phyloP scores from a whole-genome alignment of 2,888 invertebrate genomes.

The Ethmia dodecea region DNA sequence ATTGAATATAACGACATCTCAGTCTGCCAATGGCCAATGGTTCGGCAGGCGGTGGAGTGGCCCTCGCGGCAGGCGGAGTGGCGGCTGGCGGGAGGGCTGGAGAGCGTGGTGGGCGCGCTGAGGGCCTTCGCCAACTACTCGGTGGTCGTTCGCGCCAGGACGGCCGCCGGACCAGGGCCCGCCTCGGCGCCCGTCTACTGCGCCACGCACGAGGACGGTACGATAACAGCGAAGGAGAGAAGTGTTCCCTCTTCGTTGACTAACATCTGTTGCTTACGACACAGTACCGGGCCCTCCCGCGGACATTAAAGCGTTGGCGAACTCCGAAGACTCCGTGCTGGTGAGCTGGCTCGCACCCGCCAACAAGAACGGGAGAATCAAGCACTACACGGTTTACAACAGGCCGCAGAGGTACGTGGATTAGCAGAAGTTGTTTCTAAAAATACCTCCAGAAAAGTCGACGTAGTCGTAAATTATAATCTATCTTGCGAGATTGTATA shows the following conservation, averaged over 20 bases:
- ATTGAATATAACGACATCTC: too few relatives aligned
- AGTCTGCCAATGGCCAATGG: too few relatives aligned
- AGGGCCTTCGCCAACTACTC: slow-evolving; percentile 92
- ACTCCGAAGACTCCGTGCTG: slow-evolving; percentile 88
- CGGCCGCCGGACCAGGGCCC: slow-evolving; percentile 90
- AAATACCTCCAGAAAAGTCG: too few relatives aligned
- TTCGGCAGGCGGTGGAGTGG: slow-evolving; percentile 40
- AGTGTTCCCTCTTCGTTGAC: too few relatives aligned
- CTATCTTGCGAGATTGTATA: too few relatives aligned
- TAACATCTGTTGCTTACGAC: not conserved
- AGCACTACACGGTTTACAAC: slow-evolving; percentile 88
- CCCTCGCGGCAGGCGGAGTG: slow-evolving; percentile 74
- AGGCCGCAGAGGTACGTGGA: slow-evolving; percentile 76
- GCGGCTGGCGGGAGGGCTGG: slow-evolving; percentile 84
- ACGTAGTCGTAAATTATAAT: too few relatives aligned
- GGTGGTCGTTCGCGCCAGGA: slow-evolving; percentile 87
- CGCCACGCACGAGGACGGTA: slow-evolving; percentile 89
- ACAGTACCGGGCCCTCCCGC: slow-evolving; percentile 91
- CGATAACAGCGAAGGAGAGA: slow-evolving; percentile 27
- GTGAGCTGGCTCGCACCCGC: slow-evolving; percentile 91
- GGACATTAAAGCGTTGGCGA: slow-evolving; percentile 87
- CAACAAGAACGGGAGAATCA: slow-evolving; percentile 88
- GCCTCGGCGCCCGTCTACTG: slow-evolving; percentile 84
- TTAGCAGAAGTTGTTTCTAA: too few relatives aligned
- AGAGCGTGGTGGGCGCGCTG: slow-evolving; percentile 84